Evolutionary conservation across 1,140 invertebrate species (phyloP).

Genomic region (Fragariocoptes setiger): DNA sequence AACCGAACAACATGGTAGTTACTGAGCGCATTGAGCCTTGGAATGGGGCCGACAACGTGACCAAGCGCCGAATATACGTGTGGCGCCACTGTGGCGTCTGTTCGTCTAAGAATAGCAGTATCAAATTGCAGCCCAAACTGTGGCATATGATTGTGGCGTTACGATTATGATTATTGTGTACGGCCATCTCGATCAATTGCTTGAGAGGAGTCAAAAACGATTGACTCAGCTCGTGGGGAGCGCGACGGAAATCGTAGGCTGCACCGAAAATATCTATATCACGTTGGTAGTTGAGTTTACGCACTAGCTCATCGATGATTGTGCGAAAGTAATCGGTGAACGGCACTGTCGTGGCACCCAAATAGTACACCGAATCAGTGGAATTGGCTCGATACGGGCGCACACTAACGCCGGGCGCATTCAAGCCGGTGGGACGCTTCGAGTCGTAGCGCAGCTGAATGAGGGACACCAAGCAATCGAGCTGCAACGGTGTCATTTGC

Average conservation of each 20-base stretch:
- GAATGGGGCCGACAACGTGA: constrained; percentile 68
- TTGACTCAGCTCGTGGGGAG: constrained; percentile 58
- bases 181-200: constrained; percentile 49
- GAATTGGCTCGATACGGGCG: constrained; percentile 59
- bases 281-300: constrained; percentile 41
- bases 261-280: constrained; percentile 53
- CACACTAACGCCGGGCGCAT: constrained; percentile 57
- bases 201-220: constrained; percentile 46
- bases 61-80: constrained; percentile 44
- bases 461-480: constrained; percentile 91
- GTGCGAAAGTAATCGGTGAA: constrained; percentile 52
- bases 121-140: constrained; percentile 77
- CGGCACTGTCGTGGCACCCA: constrained; percentile 48
- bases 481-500: constrained; percentile 50
- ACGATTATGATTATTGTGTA: constrained; percentile 34
- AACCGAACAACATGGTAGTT: constrained; percentile 72
- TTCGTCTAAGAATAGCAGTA: constrained; percentile 46
- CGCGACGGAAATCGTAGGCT: constrained; percentile 86
- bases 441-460: constrained; percentile 44
- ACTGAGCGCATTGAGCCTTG: constrained; percentile 70
- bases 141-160: constrained; percentile 55
- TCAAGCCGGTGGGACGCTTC: constrained; percentile 41
- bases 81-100: constrained; percentile 59
- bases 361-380: constrained; percentile 54
- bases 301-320: constrained; percentile 42